Conservation (phyloP, 2,797 vertebrate species). For the Rhinichthys osculus region DNA sequence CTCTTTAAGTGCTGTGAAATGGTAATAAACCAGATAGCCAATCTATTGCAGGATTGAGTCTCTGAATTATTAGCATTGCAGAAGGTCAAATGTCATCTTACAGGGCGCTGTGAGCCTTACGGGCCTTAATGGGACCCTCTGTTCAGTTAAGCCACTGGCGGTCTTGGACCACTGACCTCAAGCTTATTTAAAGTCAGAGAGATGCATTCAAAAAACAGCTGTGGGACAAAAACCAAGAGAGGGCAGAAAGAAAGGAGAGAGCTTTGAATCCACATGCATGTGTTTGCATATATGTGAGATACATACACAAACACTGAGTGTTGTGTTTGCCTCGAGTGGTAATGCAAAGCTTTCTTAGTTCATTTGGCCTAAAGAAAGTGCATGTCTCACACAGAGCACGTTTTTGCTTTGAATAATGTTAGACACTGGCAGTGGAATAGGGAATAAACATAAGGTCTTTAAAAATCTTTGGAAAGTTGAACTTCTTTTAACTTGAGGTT, state of each 20-base stretch:
- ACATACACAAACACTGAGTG: background rate
- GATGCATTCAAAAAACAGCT: slow-evolving; percentile 22
- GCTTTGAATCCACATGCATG: background rate
- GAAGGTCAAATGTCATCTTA: slow-evolving; percentile 47
- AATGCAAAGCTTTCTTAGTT: background rate
- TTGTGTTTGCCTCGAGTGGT: background rate
- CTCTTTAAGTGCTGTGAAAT: slow-evolving; percentile 2
- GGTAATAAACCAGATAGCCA: slow-evolving; percentile 13
- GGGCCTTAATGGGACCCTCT: slow-evolving; percentile 44
- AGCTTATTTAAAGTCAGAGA: slow-evolving; percentile 33
- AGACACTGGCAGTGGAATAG: background rate
- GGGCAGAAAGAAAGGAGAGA: background rate
- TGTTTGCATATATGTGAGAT: slow-evolving; percentile 11
- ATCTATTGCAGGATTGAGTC: slow-evolving; percentile 20
- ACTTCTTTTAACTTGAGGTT: too few species aligned
- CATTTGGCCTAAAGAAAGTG: background rate
- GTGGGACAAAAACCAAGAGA: slow-evolving; percentile 11
- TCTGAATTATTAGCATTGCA: slow-evolving; percentile 27
- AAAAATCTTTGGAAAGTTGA: too few species aligned
- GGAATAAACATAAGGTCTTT: background rate
- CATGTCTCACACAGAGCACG: background rate
- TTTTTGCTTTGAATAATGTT: slow-evolving; percentile 1
- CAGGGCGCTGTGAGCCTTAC: slow-evolving; percentile 33
- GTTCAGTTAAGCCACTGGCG: slow-evolving; percentile 28
- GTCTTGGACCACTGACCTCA: slow-evolving; percentile 17